A percentile compares a stretch with the other conserved stretches of the same genome.
phyloP scores from a whole-genome alignment of 1,140 invertebrate species.

The Aethina tumida region DNA sequence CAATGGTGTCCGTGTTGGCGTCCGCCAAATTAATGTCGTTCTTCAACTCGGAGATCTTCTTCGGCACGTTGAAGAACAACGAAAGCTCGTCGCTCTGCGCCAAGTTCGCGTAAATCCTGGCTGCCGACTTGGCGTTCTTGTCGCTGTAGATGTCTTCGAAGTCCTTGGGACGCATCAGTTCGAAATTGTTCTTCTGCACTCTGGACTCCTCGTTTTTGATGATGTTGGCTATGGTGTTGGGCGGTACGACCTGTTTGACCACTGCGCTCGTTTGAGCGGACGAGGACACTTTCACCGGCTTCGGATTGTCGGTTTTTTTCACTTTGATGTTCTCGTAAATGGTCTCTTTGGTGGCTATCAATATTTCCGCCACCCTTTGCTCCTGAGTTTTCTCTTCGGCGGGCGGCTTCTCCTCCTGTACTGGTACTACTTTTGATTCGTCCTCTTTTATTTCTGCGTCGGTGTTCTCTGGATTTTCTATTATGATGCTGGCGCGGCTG shows the following conservation, averaged over 20 bases:
- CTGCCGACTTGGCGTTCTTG: constrained; percentile 20
- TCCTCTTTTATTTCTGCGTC: constrained; percentile 9
- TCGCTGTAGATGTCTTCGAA: constrained; percentile 34
- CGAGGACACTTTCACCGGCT: constrained; percentile 30
- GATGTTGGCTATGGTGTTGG: constrained; percentile 10
- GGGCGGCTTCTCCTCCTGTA: constrained; percentile 1
- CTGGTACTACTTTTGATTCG: not conserved
- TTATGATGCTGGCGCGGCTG: constrained; percentile 25
- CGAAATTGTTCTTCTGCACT: constrained; percentile 22
- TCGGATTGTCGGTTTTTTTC: constrained; percentile 23
- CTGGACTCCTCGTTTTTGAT: constrained; percentile 20
- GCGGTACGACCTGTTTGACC: constrained; percentile 16
- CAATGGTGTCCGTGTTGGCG: constrained; percentile 39
- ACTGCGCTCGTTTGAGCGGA: constrained; percentile 27
- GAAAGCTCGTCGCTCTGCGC: constrained; percentile 26
- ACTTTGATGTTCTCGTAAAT: constrained; percentile 34
- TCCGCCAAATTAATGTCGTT: constrained; percentile 24
- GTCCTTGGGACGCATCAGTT: constrained; percentile 32
- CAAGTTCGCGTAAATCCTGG: constrained; percentile 32
- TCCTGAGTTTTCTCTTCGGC: constrained; percentile 20
- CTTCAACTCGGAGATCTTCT: constrained; percentile 35
- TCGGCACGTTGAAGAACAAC: constrained; percentile 35
- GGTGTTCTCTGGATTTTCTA: constrained; percentile 23
- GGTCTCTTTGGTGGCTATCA: constrained; percentile 25
- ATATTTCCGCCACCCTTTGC: constrained; percentile 25